Percentiles rank a stretch among this genome's conserved stretches.
Evolutionary conservation across 2,797 vertebrate genomes (phyloP).

Genomic region (Anisognathus igniventris): DNA sequence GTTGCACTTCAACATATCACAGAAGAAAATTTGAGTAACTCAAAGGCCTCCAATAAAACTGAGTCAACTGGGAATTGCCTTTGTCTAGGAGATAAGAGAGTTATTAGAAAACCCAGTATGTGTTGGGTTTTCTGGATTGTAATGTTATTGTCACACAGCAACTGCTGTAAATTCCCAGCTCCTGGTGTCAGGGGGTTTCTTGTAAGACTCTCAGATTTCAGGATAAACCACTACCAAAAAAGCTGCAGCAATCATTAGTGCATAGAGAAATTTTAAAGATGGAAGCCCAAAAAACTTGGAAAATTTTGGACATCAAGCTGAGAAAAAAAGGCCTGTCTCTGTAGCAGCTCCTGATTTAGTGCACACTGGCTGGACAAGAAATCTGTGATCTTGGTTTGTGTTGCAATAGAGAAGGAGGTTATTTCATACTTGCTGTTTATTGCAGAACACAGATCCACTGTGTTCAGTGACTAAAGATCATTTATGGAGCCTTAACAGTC

Average conservation of each 20-base stretch:
- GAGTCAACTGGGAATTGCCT: not conserved
- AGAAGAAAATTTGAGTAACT: not conserved
- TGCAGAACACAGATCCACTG: constrained; percentile 52
- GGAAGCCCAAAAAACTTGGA: not conserved
- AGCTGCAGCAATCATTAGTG: not conserved
- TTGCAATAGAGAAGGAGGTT: not conserved
- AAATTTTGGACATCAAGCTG: not conserved
- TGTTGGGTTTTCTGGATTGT: not conserved
- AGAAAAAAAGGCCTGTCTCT: not conserved
- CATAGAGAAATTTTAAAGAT: not conserved
- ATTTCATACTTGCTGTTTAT: constrained; percentile 37
- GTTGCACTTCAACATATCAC: not conserved
- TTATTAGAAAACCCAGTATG: not conserved
- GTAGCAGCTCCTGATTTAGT: not conserved
- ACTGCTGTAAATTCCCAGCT: not conserved
- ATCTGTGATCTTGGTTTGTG: not conserved
- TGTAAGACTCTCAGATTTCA: not conserved
- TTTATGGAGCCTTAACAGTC: constrained; percentile 24
- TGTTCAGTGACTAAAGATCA: constrained; percentile 43
- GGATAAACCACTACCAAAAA: not conserved
- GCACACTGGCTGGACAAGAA: not conserved
- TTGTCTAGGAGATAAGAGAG: not conserved
- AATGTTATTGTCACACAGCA: not conserved
- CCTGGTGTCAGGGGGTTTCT: not conserved
- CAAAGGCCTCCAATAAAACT: not conserved